These are phyloP conservation scores for Macrobrachium rosenbergii DNA, from an alignment of 1,140 invertebrate genomes.

Conservation along the genomic window DNA sequence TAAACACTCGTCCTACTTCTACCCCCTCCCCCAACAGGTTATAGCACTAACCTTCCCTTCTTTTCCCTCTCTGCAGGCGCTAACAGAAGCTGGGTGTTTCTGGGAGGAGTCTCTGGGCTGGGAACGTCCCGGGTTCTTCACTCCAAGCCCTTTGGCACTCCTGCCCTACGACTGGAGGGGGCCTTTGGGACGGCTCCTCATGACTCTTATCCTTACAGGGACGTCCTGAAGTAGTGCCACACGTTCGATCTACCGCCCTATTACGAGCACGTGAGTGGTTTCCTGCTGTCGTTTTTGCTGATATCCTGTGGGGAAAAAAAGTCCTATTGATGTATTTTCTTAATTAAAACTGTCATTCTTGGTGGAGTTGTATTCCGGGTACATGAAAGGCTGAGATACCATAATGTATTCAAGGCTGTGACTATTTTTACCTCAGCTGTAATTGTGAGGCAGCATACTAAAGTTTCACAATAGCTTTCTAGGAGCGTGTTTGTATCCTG, in stretches of 20 bases:
- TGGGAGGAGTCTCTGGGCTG: conserved; percentile 89
- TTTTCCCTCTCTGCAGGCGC: conserved; percentile 70
- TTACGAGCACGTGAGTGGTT: conserved; percentile 77
- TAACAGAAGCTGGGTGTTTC: conserved; percentile 81
- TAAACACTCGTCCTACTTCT: too few species aligned
- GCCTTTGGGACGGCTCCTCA: conserved; percentile 79
- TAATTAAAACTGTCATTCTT: not conserved
- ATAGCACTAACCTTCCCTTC: not conserved
- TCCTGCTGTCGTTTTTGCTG: not conserved
- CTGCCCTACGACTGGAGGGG: conserved; percentile 85
- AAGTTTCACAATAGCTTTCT: too few species aligned
- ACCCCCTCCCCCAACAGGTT: too few species aligned
- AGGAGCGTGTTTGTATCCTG: too few species aligned
- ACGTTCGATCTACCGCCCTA: conserved; percentile 85
- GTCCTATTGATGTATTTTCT: too few species aligned
- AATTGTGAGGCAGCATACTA: too few species aligned
- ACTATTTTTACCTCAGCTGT: too few species aligned
- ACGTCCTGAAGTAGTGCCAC: conserved; percentile 80
- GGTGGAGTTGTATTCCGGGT: not conserved
- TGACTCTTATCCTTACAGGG: conserved; percentile 77
- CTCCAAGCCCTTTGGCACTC: conserved; percentile 69
- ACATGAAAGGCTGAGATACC: too few species aligned
- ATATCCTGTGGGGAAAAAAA: too few species aligned
- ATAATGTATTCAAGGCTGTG: too few species aligned
- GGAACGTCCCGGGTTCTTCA: conserved; percentile 85